These are phyloP conservation scores for Corythoichthys intestinalis DNA, from an alignment of 2,113 vertebrate genomes.

Conservation along the genomic window DNA sequence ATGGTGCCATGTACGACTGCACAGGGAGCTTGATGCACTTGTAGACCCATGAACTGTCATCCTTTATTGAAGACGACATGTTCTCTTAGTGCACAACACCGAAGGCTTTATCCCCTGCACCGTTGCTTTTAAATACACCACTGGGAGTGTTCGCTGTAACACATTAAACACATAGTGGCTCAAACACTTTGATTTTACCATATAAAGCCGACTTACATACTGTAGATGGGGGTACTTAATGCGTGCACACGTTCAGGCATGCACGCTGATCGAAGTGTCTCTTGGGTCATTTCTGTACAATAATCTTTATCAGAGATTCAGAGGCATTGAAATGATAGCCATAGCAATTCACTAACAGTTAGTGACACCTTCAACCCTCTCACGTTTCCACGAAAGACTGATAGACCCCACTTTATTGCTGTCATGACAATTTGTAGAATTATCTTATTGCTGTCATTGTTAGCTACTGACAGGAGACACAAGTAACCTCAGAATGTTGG, in stretches of 20 bases:
- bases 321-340: constrained; percentile 53
- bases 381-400: constrained; percentile 43
- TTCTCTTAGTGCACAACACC: constrained; percentile 64
- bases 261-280: constrained; percentile 36
- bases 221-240: constrained; percentile 29
- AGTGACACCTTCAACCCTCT: constrained; percentile 38
- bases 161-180: constrained; percentile 46
- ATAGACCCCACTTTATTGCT: constrained; percentile 56
- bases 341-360: constrained; percentile 57
- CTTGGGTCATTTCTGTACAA: constrained; percentile 50
- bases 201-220: constrained; percentile 34
- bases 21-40: constrained; percentile 43
- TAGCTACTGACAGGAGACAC: constrained; percentile 52
- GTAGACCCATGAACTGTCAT: constrained; percentile 65
- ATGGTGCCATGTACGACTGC: constrained; percentile 16
- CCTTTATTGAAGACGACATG: constrained; percentile 70
- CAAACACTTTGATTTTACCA: constrained; percentile 45
- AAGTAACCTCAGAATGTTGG: constrained; percentile 28
- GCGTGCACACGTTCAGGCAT: constrained; percentile 17
- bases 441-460: constrained; percentile 47
- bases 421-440: constrained; percentile 55
- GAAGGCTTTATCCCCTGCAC: constrained; percentile 45
- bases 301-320: constrained; percentile 62
- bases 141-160: constrained; percentile 47
- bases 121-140: constrained; percentile 58